A percentile compares a stretch with the other conserved stretches of the same genome.
phyloP scores from a whole-genome alignment of 2,113 vertebrate genomes.

The Ellobius talpinus region DNA sequence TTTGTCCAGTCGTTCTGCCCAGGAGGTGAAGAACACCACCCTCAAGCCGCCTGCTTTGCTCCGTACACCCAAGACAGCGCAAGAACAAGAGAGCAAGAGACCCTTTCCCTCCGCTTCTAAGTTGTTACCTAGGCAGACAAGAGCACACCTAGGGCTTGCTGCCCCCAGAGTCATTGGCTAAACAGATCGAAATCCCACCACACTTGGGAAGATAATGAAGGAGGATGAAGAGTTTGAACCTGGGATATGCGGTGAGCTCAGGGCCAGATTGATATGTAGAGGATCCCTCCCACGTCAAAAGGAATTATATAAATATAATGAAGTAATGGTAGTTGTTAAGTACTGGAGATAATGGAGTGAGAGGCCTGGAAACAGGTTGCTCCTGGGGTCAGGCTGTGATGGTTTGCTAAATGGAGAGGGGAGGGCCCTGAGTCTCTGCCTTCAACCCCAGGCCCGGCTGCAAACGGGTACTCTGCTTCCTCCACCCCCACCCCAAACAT shows the following conservation, averaged over 20 bases:
- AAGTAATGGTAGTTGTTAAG: neutral
- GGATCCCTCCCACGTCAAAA: neutral
- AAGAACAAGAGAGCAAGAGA: too few relatives aligned
- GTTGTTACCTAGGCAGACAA: too few relatives aligned
- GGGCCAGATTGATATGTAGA: neutral
- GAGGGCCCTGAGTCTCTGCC: accelerated
- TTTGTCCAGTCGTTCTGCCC: too few relatives aligned
- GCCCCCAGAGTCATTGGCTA: too few relatives aligned
- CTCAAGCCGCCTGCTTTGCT: too few relatives aligned
- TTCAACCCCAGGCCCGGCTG: neutral
- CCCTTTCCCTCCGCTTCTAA: too few relatives aligned
- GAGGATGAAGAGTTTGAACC: neutral
- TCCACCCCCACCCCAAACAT: neutral
- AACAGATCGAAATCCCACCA: too few relatives aligned
- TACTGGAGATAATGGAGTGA: neutral
- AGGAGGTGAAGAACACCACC: too few relatives aligned
- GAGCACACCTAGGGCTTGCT: too few relatives aligned
- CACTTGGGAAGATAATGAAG: neutral
- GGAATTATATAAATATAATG: neutral
- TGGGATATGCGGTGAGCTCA: neutral
- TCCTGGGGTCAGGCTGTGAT: accelerated
- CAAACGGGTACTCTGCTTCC: accelerated
- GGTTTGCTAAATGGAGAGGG: neutral
- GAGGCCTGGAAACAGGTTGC: neutral
- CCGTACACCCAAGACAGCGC: too few relatives aligned